These are phyloP conservation scores for Caenorhabditis angaria DNA, from an alignment of 2,888 invertebrate species.

Conservation along the genomic window DNA sequence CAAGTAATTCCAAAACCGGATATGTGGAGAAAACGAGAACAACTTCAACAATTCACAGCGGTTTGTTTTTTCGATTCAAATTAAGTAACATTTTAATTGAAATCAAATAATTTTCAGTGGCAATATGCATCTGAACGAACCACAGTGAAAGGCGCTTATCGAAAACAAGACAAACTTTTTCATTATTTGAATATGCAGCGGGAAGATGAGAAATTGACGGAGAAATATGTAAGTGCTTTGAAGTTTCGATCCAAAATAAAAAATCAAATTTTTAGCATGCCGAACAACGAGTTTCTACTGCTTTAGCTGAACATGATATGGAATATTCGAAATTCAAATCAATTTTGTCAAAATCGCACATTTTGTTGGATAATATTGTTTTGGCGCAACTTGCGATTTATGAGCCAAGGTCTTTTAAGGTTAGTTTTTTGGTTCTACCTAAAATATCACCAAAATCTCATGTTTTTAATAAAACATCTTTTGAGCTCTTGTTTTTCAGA, in stretches of 20 bases:
- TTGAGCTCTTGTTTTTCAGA: too few species aligned
- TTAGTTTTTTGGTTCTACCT: too few species aligned
- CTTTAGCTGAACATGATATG: slow-evolving; percentile 64
- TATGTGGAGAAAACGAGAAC: slow-evolving; percentile 64
- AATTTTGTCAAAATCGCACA: slow-evolving; percentile 64
- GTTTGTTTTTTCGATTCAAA: slow-evolving; percentile 43
- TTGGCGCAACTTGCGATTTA: slow-evolving; percentile 70
- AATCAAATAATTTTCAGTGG: slow-evolving; percentile 61
- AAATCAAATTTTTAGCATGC: slow-evolving; percentile 52
- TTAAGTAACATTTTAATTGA: neutral
- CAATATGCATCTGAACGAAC: slow-evolving; percentile 65
- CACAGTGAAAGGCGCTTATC: slow-evolving; percentile 60
- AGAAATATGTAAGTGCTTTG: slow-evolving; percentile 57
- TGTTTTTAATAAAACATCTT: too few species aligned
- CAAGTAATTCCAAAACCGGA: slow-evolving; percentile 68
- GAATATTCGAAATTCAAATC: slow-evolving; percentile 64
- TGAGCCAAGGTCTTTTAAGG: slow-evolving; percentile 69
- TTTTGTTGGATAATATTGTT: slow-evolving; percentile 64
- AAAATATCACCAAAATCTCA: too few species aligned
- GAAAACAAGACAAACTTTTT: slow-evolving; percentile 66
- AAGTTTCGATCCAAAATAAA: neutral
- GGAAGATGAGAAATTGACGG: slow-evolving; percentile 56
- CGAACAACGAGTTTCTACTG: slow-evolving; percentile 63
- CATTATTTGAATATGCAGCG: slow-evolving; percentile 68
- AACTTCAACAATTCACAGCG: slow-evolving; percentile 63